Percentiles rank a stretch among this genome's conserved stretches.
phyloP scores from a whole-genome alignment of 2,113 vertebrate genomes.

The Ginglymostoma cirratum region DNA sequence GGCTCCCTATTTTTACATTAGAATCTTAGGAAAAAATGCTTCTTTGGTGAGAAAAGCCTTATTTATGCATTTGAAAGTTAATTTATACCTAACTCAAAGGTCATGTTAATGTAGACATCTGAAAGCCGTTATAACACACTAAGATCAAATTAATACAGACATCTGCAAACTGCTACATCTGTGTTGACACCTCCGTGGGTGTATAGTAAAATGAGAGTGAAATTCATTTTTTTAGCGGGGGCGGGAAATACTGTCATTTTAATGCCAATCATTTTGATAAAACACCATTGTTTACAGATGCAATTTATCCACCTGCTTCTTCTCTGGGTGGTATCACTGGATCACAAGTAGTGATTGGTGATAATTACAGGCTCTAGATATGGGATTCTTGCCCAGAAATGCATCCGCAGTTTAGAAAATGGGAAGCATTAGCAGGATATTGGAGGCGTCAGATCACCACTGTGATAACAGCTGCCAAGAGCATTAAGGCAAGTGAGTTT shows the following conservation, averaged over 20 bases:
- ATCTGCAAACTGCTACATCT: slow-evolving; percentile 30
- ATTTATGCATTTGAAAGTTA: background rate
- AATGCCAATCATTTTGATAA: slow-evolving; percentile 18
- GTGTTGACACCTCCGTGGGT: slow-evolving; percentile 18
- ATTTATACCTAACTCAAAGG: background rate
- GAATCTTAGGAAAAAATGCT: background rate
- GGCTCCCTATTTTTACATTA: background rate
- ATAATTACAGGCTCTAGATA: slow-evolving; percentile 37
- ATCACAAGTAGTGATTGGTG: slow-evolving; percentile 36
- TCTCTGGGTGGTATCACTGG: slow-evolving; percentile 32
- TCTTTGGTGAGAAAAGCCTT: background rate
- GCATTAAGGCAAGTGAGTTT: slow-evolving; percentile 30
- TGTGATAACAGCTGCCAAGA: slow-evolving; percentile 37
- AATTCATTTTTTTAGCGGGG: slow-evolving; percentile 19
- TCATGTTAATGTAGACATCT: background rate
- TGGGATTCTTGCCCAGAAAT: slow-evolving; percentile 33
- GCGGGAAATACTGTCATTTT: slow-evolving; percentile 32
- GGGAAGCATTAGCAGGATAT: slow-evolving; percentile 36
- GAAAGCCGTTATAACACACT: background rate
- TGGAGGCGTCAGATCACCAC: slow-evolving; percentile 35
- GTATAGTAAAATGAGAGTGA: slow-evolving; percentile 21
- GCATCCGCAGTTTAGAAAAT: slow-evolving; percentile 35
- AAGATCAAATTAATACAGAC: slow-evolving; percentile 1
- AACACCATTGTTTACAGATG: slow-evolving; percentile 33
- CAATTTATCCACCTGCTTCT: slow-evolving; percentile 35